These are phyloP conservation scores for Oxycera nigricornis DNA, from an alignment of 2,888 invertebrate species.

Conservation along the genomic window DNA sequence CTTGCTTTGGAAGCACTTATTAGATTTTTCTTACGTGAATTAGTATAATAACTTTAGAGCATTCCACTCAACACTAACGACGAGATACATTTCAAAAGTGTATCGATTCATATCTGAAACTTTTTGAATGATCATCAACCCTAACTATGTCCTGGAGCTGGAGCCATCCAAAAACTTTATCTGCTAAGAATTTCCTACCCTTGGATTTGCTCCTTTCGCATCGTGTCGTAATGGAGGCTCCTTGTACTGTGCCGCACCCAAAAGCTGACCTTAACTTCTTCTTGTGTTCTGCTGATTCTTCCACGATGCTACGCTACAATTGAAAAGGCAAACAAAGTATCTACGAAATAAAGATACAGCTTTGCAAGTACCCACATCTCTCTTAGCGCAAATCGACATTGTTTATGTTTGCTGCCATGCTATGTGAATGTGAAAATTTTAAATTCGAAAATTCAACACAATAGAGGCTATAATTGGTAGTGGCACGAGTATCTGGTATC, in stretches of 20 bases:
- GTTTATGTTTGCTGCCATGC: constrained; percentile 3
- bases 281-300: neutral
- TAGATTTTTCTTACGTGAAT: no score
- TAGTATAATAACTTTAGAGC: no score
- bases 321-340: constrained; percentile 23
- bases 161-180: no score
- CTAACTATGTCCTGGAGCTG: no score
- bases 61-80: no score
- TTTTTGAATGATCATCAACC: no score
- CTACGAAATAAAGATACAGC: constrained; percentile 14
- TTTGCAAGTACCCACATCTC: constrained; percentile 18
- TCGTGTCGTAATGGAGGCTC: neutral
- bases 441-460: constrained; percentile 22
- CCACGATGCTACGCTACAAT: neutral
- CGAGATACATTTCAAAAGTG: no score
- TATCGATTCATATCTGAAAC: no score
- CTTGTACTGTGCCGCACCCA: constrained; percentile 8
- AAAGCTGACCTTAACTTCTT: constrained; percentile 26
- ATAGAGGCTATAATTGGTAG: constrained; percentile 3
- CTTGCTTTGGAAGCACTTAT: no score
- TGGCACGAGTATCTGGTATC: neutral
- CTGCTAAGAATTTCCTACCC: neutral
- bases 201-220: neutral
- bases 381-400: constrained; percentile 14
- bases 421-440: neutral